Conservation (phyloP, 2,888 invertebrate genomes). For the Bombylius discolor region DNA sequence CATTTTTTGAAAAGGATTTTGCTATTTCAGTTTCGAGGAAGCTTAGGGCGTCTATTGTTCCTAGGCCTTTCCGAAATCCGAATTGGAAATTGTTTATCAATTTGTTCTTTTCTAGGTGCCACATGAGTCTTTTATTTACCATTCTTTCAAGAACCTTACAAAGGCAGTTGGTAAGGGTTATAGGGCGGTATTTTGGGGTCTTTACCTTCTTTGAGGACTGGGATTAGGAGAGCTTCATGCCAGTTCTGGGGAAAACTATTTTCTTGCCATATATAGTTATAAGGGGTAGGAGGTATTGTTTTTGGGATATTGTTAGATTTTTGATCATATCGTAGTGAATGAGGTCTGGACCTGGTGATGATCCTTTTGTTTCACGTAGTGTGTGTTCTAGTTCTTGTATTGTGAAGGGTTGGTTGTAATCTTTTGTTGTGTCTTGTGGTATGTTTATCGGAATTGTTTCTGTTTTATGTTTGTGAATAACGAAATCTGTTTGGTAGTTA, state of each 20-base stretch:
- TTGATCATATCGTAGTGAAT: background rate
- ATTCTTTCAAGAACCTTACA: conserved; percentile 3
- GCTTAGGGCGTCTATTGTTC: background rate
- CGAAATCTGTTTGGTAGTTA: background rate
- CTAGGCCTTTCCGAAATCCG: background rate
- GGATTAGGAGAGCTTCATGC: too few species aligned
- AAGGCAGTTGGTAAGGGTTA: background rate
- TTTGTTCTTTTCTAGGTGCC: background rate
- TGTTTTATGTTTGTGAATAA: background rate
- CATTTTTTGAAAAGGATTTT: background rate
- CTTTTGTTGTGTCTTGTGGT: background rate
- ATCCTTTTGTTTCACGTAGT: background rate
- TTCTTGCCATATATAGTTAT: background rate
- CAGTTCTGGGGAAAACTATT: background rate
- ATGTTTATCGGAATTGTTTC: background rate
- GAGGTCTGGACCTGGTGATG: background rate
- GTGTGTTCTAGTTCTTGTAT: background rate
- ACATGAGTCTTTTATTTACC: background rate
- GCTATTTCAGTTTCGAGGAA: background rate
- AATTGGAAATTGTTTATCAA: background rate
- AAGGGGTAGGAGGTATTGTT: background rate
- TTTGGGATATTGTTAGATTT: background rate
- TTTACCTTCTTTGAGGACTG: background rate
- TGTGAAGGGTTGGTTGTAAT: background rate
- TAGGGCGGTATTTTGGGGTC: background rate